A percentile compares a stretch with the other conserved stretches of the same genome.
Conservation (phyloP, 2,797 vertebrate species). For the Avahi laniger region DNA sequence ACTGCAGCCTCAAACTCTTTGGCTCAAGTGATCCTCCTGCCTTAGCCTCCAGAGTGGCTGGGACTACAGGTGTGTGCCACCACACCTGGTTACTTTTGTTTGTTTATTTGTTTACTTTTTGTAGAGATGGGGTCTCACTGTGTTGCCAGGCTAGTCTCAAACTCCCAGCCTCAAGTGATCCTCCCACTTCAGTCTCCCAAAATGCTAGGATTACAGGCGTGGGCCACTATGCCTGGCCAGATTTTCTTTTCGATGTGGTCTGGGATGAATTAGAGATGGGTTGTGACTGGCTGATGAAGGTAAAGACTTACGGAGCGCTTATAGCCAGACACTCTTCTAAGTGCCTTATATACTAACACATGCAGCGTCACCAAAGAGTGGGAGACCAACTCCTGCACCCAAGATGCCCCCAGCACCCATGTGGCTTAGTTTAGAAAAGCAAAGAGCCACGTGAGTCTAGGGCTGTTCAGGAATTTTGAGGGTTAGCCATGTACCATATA, state of each 20-base stretch:
- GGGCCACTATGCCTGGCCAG: no score
- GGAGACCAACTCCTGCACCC: fast-evolving
- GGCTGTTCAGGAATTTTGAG: background rate
- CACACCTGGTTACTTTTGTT: no score
- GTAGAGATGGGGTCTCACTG: no score
- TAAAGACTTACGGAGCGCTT: fast-evolving
- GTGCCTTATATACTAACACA: fast-evolving
- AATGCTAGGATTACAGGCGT: background rate
- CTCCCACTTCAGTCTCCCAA: background rate
- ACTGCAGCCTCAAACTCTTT: no score
- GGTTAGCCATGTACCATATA: fast-evolving
- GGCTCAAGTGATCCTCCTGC: no score
- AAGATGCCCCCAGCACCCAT: fast-evolving
- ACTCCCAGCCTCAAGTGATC: background rate
- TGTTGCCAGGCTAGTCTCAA: background rate
- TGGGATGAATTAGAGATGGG: background rate
- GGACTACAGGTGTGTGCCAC: no score
- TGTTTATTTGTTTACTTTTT: no score
- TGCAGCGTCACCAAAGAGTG: fast-evolving
- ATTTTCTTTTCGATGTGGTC: background rate
- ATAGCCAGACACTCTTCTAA: fast-evolving
- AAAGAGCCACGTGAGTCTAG: fast-evolving
- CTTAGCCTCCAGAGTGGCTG: no score
- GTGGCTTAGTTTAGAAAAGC: background rate
- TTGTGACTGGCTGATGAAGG: fast-evolving